Evolutionary conservation across 2,797 vertebrate species (phyloP).

Genomic region (Melopsittacus undulatus): DNA sequence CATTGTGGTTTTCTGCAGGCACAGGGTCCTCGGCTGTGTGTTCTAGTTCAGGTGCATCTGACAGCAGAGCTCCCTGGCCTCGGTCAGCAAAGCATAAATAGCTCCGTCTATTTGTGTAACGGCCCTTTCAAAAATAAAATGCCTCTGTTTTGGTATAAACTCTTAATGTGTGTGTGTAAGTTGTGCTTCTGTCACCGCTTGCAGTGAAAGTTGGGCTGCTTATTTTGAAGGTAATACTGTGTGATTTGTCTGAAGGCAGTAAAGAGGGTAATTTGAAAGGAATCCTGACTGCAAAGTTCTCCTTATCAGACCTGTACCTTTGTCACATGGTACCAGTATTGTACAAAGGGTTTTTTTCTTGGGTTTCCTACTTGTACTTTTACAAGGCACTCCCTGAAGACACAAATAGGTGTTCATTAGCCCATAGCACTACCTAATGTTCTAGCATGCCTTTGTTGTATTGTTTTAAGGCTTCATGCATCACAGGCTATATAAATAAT

Average conservation of each 20-base stretch:
- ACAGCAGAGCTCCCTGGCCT: neutral
- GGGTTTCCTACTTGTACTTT: neutral
- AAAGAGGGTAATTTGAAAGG: neutral
- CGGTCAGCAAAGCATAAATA: neutral
- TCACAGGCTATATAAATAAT: neutral
- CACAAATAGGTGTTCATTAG: neutral
- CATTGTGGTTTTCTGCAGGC: slow-evolving; percentile 1
- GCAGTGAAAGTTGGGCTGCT: neutral
- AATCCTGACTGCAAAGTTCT: neutral
- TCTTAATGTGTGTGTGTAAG: neutral
- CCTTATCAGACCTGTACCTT: neutral
- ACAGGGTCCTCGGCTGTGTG: neutral
- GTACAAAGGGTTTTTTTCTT: fast-evolving
- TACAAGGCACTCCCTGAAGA: neutral
- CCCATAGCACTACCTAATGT: neutral
- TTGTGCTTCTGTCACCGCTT: neutral
- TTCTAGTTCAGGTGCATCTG: neutral
- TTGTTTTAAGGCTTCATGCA: neutral
- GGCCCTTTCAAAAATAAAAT: neutral
- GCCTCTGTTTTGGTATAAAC: neutral
- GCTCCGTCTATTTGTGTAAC: neutral
- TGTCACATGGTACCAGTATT: neutral
- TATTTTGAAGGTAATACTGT: neutral
- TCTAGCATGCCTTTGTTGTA: neutral
- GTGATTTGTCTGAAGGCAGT: neutral